A percentile compares a stretch with the other conserved stretches of the same genome.
These are phyloP conservation scores for Ashinkailepas kermadecensis DNA, from an alignment of 2,888 invertebrate genomes.

Conservation along the genomic window DNA sequence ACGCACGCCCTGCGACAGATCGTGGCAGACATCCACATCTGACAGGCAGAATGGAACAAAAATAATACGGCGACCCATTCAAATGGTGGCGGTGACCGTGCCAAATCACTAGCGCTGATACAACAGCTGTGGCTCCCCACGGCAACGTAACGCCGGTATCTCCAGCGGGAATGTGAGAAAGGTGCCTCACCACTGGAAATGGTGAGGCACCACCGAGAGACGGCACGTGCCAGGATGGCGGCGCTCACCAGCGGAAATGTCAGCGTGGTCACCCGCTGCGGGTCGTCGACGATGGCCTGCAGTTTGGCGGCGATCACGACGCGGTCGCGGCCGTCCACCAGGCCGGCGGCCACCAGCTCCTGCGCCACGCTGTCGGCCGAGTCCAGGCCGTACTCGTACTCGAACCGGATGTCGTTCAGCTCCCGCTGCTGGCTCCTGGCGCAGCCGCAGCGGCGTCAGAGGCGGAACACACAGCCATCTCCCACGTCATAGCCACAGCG, in stretches of 20 bases:
- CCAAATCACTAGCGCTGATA: no score
- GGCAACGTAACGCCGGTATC: constrained; percentile 32
- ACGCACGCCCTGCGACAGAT: no score
- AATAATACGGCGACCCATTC: no score
- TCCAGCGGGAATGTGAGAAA: constrained; percentile 27
- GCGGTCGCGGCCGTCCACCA: constrained; percentile 86
- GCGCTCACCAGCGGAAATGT: constrained; percentile 76
- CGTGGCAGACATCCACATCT: no score
- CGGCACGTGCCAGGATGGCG: not conserved
- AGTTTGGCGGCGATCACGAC: constrained; percentile 86
- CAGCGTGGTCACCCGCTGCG: constrained; percentile 48
- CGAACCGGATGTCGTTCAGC: constrained; percentile 95
- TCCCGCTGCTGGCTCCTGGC: constrained; percentile 75
- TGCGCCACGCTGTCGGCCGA: constrained; percentile 79
- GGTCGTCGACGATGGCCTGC: constrained; percentile 76
- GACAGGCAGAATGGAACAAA: no score
- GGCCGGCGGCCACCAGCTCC: constrained; percentile 88
- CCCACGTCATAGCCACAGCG: no score
- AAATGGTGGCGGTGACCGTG: no score
- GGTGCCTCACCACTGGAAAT: not conserved
- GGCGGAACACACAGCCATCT: no score
- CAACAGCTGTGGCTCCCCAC: no score
- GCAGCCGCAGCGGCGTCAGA: not conserved
- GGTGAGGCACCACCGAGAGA: not conserved
- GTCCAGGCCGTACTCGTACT: constrained; percentile 75